phyloP scores from a whole-genome alignment of 2,797 vertebrate species.

The Serranus cabrilla region DNA sequence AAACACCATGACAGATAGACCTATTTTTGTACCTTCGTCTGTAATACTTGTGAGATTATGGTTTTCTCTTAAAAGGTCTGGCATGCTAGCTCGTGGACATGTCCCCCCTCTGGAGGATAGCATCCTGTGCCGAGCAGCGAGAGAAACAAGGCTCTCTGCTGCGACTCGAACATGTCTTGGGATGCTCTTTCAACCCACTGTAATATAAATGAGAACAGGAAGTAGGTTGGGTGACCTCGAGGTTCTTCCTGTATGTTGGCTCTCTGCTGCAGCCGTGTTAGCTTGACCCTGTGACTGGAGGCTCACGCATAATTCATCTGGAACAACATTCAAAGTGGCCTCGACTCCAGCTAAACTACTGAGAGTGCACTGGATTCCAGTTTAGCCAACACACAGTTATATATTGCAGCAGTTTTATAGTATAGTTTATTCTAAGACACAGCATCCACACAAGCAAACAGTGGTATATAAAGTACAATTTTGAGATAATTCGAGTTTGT shows the following conservation, averaged over 20 bases:
- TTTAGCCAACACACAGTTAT: not conserved
- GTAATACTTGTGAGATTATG: conserved; percentile 18
- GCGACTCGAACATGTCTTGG: conserved; percentile 34
- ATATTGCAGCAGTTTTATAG: not conserved
- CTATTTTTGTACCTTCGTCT: conserved; percentile 34
- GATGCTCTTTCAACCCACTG: conserved; percentile 52
- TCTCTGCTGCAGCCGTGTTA: conserved; percentile 34
- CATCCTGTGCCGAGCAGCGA: conserved; percentile 20
- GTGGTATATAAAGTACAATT: too few relatives aligned
- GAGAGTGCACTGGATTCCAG: not conserved
- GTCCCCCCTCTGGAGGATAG: conserved; percentile 9
- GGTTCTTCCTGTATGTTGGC: conserved; percentile 26
- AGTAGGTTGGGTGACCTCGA: conserved; percentile 40
- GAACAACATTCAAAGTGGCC: conserved; percentile 25
- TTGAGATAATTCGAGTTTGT: too few relatives aligned
- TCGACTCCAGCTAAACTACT: conserved; percentile 5
- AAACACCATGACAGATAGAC: conserved; percentile 29
- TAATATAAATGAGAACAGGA: conserved; percentile 70
- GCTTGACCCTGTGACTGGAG: conserved; percentile 10
- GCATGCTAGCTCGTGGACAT: conserved; percentile 14
- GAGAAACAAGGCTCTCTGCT: conserved; percentile 10
- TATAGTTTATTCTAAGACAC: not conserved
- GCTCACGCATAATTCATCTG: conserved; percentile 50
- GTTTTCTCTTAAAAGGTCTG: conserved; percentile 35
- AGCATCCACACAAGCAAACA: not conserved